Percentiles rank a stretch among this genome's conserved stretches.
phyloP scores from a whole-genome alignment of 2,113 vertebrate genomes.

The Cinclus cinclus region DNA sequence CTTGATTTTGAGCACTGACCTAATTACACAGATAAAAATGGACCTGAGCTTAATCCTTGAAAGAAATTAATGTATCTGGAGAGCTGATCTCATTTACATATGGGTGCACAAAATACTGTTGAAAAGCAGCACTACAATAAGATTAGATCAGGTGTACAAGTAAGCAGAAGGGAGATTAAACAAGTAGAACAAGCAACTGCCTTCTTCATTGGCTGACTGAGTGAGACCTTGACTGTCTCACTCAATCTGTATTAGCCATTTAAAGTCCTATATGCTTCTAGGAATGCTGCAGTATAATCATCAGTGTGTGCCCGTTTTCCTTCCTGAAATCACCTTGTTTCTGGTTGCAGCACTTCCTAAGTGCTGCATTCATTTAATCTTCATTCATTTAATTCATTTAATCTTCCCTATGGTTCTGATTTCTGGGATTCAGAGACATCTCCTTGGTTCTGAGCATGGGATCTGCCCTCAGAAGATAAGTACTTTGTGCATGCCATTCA shows the following conservation, averaged over 20 bases:
- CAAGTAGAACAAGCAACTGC: background rate
- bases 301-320: background rate
- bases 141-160: background rate
- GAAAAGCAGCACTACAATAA: background rate
- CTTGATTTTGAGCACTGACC: background rate
- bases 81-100: background rate
- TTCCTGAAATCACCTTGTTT: background rate
- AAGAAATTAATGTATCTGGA: background rate
- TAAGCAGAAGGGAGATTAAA: background rate
- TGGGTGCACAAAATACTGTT: background rate
- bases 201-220: background rate
- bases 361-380: background rate
- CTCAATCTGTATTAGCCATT: background rate
- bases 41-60: background rate
- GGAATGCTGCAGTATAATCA: background rate
- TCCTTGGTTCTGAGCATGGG: background rate
- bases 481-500: fast-evolving
- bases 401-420: background rate
- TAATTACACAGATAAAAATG: background rate
- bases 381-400: background rate
- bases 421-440: background rate
- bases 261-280: fast-evolving
- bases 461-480: background rate
- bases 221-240: background rate
- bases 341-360: background rate